Conservation (phyloP, 2,797 vertebrate genomes). For the Cryptoprocta ferox region DNA sequence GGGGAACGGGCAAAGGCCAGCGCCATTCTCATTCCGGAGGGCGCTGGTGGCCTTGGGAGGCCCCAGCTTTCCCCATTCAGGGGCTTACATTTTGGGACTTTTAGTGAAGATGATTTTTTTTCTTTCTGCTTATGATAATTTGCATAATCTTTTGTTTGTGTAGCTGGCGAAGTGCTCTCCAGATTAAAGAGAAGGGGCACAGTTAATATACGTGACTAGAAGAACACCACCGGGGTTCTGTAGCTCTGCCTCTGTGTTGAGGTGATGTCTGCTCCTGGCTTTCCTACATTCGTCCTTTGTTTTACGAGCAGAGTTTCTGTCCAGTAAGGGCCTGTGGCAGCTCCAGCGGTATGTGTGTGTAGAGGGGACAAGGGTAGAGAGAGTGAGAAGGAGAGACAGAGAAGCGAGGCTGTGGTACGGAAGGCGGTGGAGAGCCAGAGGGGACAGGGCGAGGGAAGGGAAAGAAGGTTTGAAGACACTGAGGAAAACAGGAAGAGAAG, state of each 20-base stretch:
- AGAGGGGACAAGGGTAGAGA: background rate
- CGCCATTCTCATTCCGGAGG: fast-evolving
- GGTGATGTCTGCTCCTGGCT: background rate
- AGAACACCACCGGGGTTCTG: constrained; percentile 18
- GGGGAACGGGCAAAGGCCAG: background rate
- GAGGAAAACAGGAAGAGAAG: background rate
- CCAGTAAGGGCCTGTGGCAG: background rate
- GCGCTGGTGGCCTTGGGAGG: background rate
- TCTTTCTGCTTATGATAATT: constrained; percentile 7
- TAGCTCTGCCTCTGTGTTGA: constrained; percentile 27
- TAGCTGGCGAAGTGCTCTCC: constrained; percentile 62
- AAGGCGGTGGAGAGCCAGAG: background rate
- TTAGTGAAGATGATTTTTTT: constrained; percentile 31
- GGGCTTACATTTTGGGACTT: constrained; percentile 9
- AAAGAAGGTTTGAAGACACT: background rate
- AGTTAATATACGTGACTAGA: constrained; percentile 23
- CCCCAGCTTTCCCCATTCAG: constrained; percentile 42
- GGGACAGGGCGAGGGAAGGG: background rate
- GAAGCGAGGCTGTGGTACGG: background rate
- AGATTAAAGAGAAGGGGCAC: background rate
- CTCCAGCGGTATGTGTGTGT: background rate
- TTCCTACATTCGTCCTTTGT: constrained; percentile 55
- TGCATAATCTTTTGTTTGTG: constrained; percentile 63
- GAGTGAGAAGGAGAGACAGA: background rate
- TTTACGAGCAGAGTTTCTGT: constrained; percentile 70